These are phyloP conservation scores for Onthophagus sagittarius DNA, from an alignment of 2,888 invertebrate species.

Conservation along the genomic window DNA sequence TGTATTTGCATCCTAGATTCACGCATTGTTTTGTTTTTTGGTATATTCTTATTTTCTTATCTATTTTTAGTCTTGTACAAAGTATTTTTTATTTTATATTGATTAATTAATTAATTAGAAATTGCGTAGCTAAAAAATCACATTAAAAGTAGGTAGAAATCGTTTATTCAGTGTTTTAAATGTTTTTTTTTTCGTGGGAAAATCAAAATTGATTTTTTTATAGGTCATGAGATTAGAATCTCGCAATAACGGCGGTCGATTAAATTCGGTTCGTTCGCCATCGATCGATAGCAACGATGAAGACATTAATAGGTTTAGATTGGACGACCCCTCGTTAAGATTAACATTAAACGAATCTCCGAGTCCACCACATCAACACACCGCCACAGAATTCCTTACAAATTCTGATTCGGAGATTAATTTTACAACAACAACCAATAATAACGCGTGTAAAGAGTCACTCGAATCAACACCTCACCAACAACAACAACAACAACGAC, in stretches of 20 bases:
- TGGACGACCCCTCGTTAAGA: constrained; percentile 46
- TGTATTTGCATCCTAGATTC: background rate
- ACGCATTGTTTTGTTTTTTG: background rate
- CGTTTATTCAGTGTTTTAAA: too few relatives aligned
- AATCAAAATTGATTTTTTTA: constrained; percentile 15
- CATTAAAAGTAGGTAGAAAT: too few relatives aligned
- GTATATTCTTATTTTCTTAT: background rate
- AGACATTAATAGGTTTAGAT: constrained; percentile 39
- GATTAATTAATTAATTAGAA: too few relatives aligned
- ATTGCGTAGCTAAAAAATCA: background rate
- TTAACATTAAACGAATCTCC: constrained; percentile 38
- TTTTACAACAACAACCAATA: background rate
- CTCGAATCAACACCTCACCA: too few relatives aligned
- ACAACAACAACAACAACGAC: too few relatives aligned
- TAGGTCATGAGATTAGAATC: constrained; percentile 74
- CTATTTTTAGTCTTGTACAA: background rate
- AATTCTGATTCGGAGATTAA: background rate
- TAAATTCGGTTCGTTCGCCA: constrained; percentile 40
- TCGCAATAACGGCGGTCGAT: constrained; percentile 52
- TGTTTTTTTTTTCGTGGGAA: background rate
- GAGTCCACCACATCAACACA: constrained; percentile 26
- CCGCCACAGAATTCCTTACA: too few relatives aligned
- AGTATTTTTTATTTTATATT: too few relatives aligned
- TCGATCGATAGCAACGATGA: constrained; percentile 45
- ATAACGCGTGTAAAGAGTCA: background rate